Base-by-base conservation (phyloP, 2,113 vertebrate genomes). In the Coptodon bakossiorum region DNA sequence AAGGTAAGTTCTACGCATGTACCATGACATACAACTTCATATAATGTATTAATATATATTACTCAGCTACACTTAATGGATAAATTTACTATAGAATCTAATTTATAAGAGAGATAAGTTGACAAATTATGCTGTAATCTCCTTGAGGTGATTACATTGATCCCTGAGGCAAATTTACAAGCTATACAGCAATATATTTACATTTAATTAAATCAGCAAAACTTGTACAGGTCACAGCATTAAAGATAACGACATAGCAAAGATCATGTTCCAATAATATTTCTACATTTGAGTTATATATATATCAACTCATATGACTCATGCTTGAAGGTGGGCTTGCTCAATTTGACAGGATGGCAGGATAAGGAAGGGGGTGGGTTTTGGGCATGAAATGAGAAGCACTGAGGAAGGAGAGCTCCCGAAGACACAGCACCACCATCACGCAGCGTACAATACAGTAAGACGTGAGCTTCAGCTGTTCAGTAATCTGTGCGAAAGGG, bases 231-330 rank as follows among this genome's bases (percentile, higher is more conserved):
- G 4, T 19, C 22, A 27, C 22, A 27, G 22, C 6, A n/a, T 52
- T n/a, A 78, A 78, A n/a, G 27, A n/a, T 52, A 6, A 29, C 9
- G 17, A 12, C 71, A 76, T 24, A 50, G 27, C 17, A 52, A 78
- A n/a, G 17, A 31, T 78, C 48, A 27, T 66, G 43, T 19, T 43
- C 36, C 36, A 19, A 54, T 57, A 27, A 43, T 81, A 59, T 27
- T 56, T 81, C 24, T 43, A 24, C 6, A 61, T 54, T 2, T 45
- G 34, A 52, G 27, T 78, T 52, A 29, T 76, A 48, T 76, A 17
- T 73, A 48, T 48, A 27, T 27, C 8, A 45, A 11, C 68, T 94
- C 91, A 90, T 89, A 81, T 90, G 89, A 92, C 43, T 94, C 90
- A 93, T 88, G 76, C 29, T 73, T 45, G 12, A 78, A 88, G 40